Conservation (phyloP, 1,140 invertebrate species). For the Lerema accius region DNA sequence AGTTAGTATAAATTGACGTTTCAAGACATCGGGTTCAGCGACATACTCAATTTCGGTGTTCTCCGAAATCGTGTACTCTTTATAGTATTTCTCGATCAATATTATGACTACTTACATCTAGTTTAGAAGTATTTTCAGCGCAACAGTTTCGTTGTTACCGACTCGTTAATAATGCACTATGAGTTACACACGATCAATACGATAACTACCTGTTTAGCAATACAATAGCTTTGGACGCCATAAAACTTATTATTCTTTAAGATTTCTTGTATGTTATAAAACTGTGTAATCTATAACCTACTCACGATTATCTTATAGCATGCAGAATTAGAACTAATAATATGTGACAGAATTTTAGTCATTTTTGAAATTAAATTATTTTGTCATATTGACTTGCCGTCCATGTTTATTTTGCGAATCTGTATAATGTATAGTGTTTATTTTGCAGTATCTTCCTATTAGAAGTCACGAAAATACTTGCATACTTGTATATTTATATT, state of each 20-base stretch:
- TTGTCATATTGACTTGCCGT: slow-evolving; percentile 61
- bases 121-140: slow-evolving; percentile 39
- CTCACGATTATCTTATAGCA: slow-evolving; percentile 23
- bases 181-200: slow-evolving; percentile 40
- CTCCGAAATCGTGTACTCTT: slow-evolving; percentile 34
- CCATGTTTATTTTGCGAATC: slow-evolving; percentile 64
- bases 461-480: slow-evolving; percentile 45
- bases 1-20: slow-evolving; percentile 79
- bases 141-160: slow-evolving; percentile 50
- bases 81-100: slow-evolving; percentile 43
- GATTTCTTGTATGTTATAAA: slow-evolving; percentile 7
- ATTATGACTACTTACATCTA: slow-evolving; percentile 13
- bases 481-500: slow-evolving; percentile 47
- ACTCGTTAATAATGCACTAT: slow-evolving; percentile 71
- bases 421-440: slow-evolving; percentile 46
- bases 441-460: slow-evolving; percentile 48
- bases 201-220: slow-evolving; percentile 11
- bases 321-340: slow-evolving; percentile 29
- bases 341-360: slow-evolving; percentile 28
- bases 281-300: slow-evolving; percentile 19
- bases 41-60: slow-evolving; percentile 40
- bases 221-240: slow-evolving; percentile 32
- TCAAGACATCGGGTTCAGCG: slow-evolving; percentile 56
- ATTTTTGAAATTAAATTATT: slow-evolving; percentile 42
- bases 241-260: slow-evolving; percentile 13